Evolutionary conservation across 2,113 vertebrate species (phyloP).

Genomic region (Edolisoma coerulescens): DNA sequence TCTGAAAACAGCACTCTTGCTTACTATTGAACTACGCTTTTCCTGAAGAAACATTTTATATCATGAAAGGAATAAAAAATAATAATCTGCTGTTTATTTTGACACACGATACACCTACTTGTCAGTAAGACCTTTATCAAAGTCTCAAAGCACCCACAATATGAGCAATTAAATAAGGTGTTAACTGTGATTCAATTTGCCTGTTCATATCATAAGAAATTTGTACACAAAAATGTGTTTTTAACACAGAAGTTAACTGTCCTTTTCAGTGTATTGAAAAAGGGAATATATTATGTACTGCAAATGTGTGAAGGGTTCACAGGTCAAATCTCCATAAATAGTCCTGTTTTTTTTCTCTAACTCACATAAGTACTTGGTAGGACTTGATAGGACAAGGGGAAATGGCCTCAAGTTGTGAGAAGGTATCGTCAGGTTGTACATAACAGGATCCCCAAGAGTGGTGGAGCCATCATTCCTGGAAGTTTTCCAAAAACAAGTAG

Average conservation of each 20-base stretch:
- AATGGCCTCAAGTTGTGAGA: neutral
- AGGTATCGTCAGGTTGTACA: neutral
- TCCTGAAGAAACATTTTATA: neutral
- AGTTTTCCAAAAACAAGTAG: neutral
- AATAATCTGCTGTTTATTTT: neutral
- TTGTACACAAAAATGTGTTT: neutral
- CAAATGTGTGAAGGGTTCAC: rapidly evolving
- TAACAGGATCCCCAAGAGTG: neutral
- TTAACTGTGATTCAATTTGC: neutral
- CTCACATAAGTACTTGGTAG: rapidly evolving
- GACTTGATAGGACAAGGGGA: neutral
- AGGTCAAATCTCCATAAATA: neutral
- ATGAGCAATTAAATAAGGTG: neutral
- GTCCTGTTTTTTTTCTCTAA: neutral
- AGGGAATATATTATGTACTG: neutral
- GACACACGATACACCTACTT: neutral
- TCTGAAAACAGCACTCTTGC: neutral
- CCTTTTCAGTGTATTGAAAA: neutral
- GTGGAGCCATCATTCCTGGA: neutral
- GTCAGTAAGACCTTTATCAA: neutral
- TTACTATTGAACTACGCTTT: neutral
- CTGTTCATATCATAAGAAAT: neutral
- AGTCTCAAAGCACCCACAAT: neutral
- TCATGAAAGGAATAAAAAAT: neutral
- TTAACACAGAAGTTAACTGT: neutral